Base-by-base conservation (phyloP, 1,140 invertebrate species). In the Trachymyrmex cornetzi region DNA sequence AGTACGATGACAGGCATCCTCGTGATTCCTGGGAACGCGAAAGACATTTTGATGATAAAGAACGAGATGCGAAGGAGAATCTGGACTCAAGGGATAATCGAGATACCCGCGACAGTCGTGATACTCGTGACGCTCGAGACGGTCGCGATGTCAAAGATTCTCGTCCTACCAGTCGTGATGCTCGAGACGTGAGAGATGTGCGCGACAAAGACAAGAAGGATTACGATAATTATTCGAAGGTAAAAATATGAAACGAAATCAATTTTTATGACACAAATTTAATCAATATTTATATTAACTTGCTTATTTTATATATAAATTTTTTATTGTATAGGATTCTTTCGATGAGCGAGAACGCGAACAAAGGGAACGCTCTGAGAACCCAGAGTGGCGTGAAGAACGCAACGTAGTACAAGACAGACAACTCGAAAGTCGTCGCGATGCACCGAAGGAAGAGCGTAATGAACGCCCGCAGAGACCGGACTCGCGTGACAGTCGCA, bases 401-500 rank as follows among this genome's bases (percentile, higher is more conserved):
- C 93, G 94, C 63, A 90, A 92, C n/a, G 81, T 53, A 12, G 67
- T 55, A 30, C 90, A 88, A 27, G 91, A 90, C 0, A 82, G 91
- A 27, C 90, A 88, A 11, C 86, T 87, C 11, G 93, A 94, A 22
- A 86, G 92, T 75, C 93, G 92, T 11, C 92, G 91, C 3, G 64
- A 87, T 5, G 86, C 84, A 7, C 55, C 74, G 7, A 85, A 77
- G 6, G 82, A 85, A 27, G 82, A 85, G 19, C 93, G 95, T 5
- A 94, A 93, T 50, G 96, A 96, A 71, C 94, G 96, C 11, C 96
- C 96, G 0, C 95, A 96, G n/a, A 94, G 96, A 84, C 96, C 96
- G 1, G 97, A 97, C 89, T 96, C 96, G 64, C 95, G 96, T 16
- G 96, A 96, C 86, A 96, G 96, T 87, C 94, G 96, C 44, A 92